Percentiles rank a stretch among this genome's conserved stretches.
Conservation (phyloP, 2,797 vertebrate genomes). For the Yasuhikotakia modesta region DNA sequence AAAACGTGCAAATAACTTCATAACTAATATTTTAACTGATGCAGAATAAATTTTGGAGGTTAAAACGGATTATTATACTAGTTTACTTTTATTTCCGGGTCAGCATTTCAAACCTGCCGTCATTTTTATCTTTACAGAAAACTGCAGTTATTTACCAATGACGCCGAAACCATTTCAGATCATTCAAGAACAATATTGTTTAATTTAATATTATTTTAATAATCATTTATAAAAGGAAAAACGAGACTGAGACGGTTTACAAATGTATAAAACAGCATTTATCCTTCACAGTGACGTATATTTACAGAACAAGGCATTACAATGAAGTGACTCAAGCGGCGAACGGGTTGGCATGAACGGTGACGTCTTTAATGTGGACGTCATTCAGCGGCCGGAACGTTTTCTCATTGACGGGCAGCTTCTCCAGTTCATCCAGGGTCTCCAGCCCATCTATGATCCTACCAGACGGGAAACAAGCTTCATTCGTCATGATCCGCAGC, state of each 20-base stretch:
- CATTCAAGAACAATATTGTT: fast-evolving
- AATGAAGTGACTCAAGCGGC: constrained; percentile 77
- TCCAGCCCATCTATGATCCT: constrained; percentile 97
- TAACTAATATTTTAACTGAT: too few relatives aligned
- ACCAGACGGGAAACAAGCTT: too few relatives aligned
- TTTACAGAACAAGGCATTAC: constrained; percentile 15
- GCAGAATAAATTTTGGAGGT: too few relatives aligned
- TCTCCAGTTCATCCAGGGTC: constrained; percentile 95
- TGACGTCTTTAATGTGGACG: constrained; percentile 90
- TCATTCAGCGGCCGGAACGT: constrained; percentile 92
- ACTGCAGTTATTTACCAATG: too few relatives aligned
- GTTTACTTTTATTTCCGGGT: constrained; percentile 1
- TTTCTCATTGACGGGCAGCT: constrained; percentile 95
- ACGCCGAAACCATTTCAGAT: neutral
- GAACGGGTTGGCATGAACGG: constrained; percentile 95
- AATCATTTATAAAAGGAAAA: too few relatives aligned
- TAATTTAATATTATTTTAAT: too few relatives aligned
- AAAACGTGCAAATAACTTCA: neutral
- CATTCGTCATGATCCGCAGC: too few relatives aligned
- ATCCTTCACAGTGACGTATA: neutral
- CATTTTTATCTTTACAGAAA: too few relatives aligned
- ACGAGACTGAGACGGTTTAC: neutral
- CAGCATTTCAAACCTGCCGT: constrained; percentile 17
- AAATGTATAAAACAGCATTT: neutral
- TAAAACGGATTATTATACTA: neutral